Evolutionary conservation across 2,113 vertebrate genomes (phyloP).

Genomic region (Coregonus clupeaformis): DNA sequence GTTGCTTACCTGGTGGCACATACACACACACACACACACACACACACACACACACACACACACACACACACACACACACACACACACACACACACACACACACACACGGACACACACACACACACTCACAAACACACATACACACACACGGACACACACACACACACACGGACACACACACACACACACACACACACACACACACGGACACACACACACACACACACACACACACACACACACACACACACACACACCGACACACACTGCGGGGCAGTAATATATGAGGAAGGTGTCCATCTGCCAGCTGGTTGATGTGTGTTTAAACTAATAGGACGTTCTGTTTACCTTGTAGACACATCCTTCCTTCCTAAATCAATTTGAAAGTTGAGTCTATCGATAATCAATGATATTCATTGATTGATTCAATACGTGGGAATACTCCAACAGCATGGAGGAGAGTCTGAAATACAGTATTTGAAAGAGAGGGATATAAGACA

Average conservation of each 20-base stretch:
- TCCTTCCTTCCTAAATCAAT: too few species aligned
- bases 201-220: not conserved
- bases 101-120: too few species aligned
- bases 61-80: not conserved
- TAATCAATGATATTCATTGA: too few species aligned
- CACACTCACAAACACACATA: too few species aligned
- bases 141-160: not conserved
- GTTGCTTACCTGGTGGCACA: not conserved
- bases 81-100: not conserved
- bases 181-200: not conserved
- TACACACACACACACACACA: not conserved
- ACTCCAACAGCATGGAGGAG: too few species aligned
- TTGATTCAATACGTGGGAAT: too few species aligned
- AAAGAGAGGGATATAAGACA: too few species aligned
- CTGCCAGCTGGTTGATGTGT: conserved; percentile 28
- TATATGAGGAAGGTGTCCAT: conserved; percentile 59
- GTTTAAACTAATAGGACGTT: not conserved
- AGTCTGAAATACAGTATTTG: too few species aligned
- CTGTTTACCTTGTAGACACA: too few species aligned
- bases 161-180: too few species aligned
- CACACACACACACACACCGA: conserved; percentile 13
- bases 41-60: not conserved
- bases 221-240: not conserved
- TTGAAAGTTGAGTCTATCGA: too few species aligned
- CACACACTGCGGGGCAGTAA: conserved; percentile 28